A percentile compares a stretch with the other conserved stretches of the same genome.
phyloP scores from a whole-genome alignment of 1,140 invertebrate species.

The Heterodera schachtii region DNA sequence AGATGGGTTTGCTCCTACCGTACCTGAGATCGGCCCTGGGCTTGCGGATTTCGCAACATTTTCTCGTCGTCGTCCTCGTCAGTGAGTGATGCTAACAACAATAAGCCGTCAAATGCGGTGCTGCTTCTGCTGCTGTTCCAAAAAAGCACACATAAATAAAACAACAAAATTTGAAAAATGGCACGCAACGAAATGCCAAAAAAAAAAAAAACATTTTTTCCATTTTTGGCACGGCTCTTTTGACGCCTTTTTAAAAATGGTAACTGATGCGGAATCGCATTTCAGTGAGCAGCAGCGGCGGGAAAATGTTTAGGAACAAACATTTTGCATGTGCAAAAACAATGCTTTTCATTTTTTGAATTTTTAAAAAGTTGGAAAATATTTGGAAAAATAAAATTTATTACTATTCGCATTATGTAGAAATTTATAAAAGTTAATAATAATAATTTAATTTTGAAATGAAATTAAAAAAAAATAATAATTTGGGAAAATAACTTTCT shows the following conservation, averaged over 20 bases:
- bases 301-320: too few species aligned
- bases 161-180: background rate
- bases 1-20: background rate
- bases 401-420: too few species aligned
- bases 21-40: constrained; percentile 7
- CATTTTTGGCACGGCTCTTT: background rate
- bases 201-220: background rate
- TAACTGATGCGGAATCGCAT: background rate
- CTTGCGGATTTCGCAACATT: constrained; percentile 15
- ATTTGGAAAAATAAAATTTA: too few species aligned
- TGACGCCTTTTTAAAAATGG: background rate
- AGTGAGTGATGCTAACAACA: too few species aligned
- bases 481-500: too few species aligned
- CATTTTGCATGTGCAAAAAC: too few species aligned
- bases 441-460: too few species aligned
- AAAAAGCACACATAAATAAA: background rate
- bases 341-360: too few species aligned
- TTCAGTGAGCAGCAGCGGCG: background rate
- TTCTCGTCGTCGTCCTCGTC: background rate
- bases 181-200: background rate
- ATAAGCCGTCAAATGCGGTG: background rate
- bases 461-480: too few species aligned
- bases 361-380: too few species aligned
- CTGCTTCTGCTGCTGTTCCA: too few species aligned
- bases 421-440: too few species aligned